These are phyloP conservation scores for Dicaeum eximium DNA, from an alignment of 2,113 vertebrate species.

Conservation along the genomic window DNA sequence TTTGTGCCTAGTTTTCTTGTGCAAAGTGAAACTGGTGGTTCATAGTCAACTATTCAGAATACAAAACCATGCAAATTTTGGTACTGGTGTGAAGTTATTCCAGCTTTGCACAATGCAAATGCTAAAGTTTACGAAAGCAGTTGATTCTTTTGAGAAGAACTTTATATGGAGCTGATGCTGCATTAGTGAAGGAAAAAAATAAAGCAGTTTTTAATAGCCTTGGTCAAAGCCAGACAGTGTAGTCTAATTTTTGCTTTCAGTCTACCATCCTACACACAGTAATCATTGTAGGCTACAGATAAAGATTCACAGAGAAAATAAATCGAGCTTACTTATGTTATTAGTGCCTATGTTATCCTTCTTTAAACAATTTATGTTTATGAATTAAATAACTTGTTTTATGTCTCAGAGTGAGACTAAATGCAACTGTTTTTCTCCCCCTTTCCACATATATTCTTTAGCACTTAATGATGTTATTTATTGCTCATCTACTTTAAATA, in stretches of 20 bases:
- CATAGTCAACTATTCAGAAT: neutral
- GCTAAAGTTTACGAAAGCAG: neutral
- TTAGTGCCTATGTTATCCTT: neutral
- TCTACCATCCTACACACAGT: neutral
- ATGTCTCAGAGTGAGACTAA: neutral
- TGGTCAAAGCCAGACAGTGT: neutral
- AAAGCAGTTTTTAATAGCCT: neutral
- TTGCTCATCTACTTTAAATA: neutral
- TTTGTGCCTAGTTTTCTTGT: neutral
- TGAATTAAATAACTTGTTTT: neutral
- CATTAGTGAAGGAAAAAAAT: neutral
- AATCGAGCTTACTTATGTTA: neutral
- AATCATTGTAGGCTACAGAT: neutral
- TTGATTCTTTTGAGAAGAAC: neutral
- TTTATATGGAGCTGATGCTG: neutral
- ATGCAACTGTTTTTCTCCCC: neutral
- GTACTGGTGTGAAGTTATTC: slow-evolving; percentile 4
- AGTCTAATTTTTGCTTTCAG: neutral
- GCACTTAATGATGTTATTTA: neutral
- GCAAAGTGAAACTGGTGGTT: neutral
- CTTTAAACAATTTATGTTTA: neutral
- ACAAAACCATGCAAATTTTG: slow-evolving; percentile 3
- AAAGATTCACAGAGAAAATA: neutral
- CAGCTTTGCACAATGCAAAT: slow-evolving; percentile 14
- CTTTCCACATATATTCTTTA: neutral